A percentile compares a stretch with the other conserved stretches of the same genome.
These are phyloP conservation scores for Calephelis nemesis DNA, from an alignment of 1,140 invertebrate species.

Conservation along the genomic window DNA sequence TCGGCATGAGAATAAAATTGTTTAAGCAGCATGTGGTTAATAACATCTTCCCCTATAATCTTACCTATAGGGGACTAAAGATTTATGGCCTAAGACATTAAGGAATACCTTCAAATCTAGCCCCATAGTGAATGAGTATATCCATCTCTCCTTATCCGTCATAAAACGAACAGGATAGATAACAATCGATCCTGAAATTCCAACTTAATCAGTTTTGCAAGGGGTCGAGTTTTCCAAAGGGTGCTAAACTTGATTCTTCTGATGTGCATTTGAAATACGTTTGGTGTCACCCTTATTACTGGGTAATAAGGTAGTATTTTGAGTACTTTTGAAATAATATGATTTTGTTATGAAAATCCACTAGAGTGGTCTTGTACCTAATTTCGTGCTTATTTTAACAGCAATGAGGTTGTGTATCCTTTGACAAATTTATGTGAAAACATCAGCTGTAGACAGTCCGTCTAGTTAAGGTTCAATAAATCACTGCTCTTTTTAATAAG, in stretches of 20 bases:
- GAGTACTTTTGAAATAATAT: background rate
- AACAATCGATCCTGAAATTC: slow-evolving; percentile 24
- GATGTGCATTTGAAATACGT: slow-evolving; percentile 5
- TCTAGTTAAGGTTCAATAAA: slow-evolving; percentile 47
- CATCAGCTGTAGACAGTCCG: slow-evolving; percentile 37
- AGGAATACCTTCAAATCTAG: slow-evolving; percentile 29
- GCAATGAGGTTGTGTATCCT: slow-evolving; percentile 13
- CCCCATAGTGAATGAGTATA: slow-evolving; percentile 28
- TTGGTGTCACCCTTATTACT: background rate
- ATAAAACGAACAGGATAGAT: slow-evolving; percentile 20
- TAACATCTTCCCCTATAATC: slow-evolving; percentile 7
- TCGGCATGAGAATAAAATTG: background rate
- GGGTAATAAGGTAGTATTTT: slow-evolving; percentile 11
- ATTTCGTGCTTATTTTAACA: background rate
- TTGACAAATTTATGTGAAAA: slow-evolving; percentile 12
- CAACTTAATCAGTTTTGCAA: slow-evolving; percentile 21
- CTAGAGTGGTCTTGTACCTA: background rate
- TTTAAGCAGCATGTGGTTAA: slow-evolving; percentile 18
- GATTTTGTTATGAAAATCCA: slow-evolving; percentile 3
- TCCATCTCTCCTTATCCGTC: slow-evolving; percentile 25
- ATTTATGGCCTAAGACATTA: slow-evolving; percentile 47
- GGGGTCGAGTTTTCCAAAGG: slow-evolving; percentile 39
- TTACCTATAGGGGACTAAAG: slow-evolving; percentile 37
- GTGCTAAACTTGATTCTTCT: slow-evolving; percentile 40
- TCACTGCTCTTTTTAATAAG: slow-evolving; percentile 63